Base-by-base conservation (phyloP, 1,140 invertebrate genomes). In the Ptiloglossa arizonensis region DNA sequence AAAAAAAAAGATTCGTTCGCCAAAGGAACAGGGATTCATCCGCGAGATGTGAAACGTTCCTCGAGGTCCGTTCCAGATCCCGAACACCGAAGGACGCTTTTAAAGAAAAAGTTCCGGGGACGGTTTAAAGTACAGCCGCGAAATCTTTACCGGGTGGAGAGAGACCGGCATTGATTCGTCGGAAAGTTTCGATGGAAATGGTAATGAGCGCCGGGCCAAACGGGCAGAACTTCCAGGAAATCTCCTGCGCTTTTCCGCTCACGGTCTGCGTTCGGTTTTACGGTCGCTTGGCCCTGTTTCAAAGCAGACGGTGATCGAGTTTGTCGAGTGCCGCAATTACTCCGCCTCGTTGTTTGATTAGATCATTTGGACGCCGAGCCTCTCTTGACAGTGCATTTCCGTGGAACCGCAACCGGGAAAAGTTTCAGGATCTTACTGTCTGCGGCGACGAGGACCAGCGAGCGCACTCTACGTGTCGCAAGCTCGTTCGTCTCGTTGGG, bases 111-210 rank as follows among this genome's bases (percentile, higher is more conserved):
- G 50, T 44, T 44, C n/a, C n/a, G 24, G 38, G 2, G n/a, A 9
- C 13, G 32, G 2, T 5, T 27, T 27, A 19, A 50, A 66, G 60
- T 17, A 78, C 62, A 78, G 46, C 60, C n/a, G 66, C 54, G 32
- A 1, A 29, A 62, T 35, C 35, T 6, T 24, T 48, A 48, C 9
- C 17, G 46, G 5, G 19, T 17, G 44, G 46, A 11, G 46, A 11
- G 46, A 72, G 32, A 44, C 35, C 22, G 60, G 62, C 46, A 69
- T 64, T 11, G 81, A 82, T 78, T 69, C 48, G 46, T 59, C 44
- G 57, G 50, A 68, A 83, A 71, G 48, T 57, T 67, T 78, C 74
- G 81, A 82, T 83, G 44, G 68, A 73, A 82, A 82, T 83, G 74
- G 52, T 82, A 82, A 83, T 44, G 81, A 78, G 64, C 50, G 15